Percentiles rank a stretch among this genome's conserved stretches.
Evolutionary conservation across 2,888 invertebrate genomes (phyloP).

Genomic region (Eupithecia abbreviata): DNA sequence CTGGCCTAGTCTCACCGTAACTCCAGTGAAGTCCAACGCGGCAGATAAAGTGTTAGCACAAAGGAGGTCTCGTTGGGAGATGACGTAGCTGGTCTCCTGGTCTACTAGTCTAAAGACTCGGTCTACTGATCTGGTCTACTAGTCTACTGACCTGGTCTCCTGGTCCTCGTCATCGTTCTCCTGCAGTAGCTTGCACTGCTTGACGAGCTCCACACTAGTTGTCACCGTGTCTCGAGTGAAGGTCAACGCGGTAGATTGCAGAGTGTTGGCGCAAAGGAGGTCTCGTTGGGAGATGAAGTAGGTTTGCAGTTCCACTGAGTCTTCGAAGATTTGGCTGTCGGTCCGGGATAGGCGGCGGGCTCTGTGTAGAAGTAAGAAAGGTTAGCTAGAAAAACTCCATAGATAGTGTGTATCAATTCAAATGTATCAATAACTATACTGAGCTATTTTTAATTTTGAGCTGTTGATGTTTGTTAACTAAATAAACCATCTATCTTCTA

Average conservation of each 20-base stretch:
- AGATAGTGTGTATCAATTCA: no score
- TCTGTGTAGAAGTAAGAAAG: slow-evolving; percentile 62
- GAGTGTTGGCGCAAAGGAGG: slow-evolving; percentile 89
- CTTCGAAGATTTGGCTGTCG: slow-evolving; percentile 98
- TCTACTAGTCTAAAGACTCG: slow-evolving; percentile 93
- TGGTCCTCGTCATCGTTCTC: slow-evolving; percentile 91
- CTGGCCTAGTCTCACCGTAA: slow-evolving; percentile 85
- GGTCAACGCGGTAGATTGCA: slow-evolving; percentile 93
- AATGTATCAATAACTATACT: no score
- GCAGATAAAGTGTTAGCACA: slow-evolving; percentile 93
- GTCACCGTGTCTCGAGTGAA: slow-evolving; percentile 91
- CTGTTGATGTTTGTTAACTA: no score
- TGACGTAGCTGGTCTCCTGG: slow-evolving; percentile 90
- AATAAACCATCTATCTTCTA: no score
- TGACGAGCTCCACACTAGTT: slow-evolving; percentile 88
- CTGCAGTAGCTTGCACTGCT: slow-evolving; percentile 89
- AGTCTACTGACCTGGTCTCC: slow-evolving; percentile 69
- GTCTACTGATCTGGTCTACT: slow-evolving; percentile 72
- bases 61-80: slow-evolving; percentile 86
- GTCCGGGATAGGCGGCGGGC: slow-evolving; percentile 94
- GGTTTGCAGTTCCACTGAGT: slow-evolving; percentile 95
- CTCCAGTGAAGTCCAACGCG: slow-evolving; percentile 91
- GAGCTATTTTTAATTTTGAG: no score
- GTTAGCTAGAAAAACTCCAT: not conserved
- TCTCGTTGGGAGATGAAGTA: slow-evolving; percentile 92